Evolutionary conservation across 2,113 vertebrate genomes (phyloP).

Genomic region (Pogonocichla stellata): DNA sequence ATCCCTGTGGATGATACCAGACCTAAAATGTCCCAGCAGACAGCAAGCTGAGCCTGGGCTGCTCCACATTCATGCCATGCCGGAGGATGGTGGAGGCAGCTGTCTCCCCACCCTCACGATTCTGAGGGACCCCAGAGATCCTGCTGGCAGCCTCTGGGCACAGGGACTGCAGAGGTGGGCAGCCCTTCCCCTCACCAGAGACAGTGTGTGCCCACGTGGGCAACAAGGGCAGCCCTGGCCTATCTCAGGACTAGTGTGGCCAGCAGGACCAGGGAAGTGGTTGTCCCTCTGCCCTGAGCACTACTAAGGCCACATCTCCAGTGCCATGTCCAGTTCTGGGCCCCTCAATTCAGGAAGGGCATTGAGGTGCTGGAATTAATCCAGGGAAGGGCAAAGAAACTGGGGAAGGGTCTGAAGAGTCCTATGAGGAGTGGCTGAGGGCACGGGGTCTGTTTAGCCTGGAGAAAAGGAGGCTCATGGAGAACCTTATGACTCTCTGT

Average conservation of each 20-base stretch:
- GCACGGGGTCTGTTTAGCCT: not conserved
- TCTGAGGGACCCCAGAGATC: not conserved
- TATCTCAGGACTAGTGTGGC: not conserved
- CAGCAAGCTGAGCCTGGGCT: not conserved
- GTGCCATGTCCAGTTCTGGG: not conserved
- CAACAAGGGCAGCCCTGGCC: not conserved
- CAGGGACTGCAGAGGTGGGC: not conserved
- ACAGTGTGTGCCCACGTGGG: not conserved
- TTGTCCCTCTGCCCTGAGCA: too few relatives aligned
- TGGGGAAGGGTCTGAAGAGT: not conserved
- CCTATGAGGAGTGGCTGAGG: not conserved
- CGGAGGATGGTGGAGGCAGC: accelerated
- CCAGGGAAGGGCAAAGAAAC: not conserved
- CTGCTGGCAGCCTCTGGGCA: not conserved
- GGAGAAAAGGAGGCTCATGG: not conserved
- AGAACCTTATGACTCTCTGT: too few relatives aligned
- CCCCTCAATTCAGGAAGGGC: not conserved
- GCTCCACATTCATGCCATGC: accelerated
- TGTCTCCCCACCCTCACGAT: accelerated
- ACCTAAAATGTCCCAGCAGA: not conserved
- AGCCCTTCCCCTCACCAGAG: too few relatives aligned
- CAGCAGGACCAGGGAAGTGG: not conserved
- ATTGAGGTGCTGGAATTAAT: not conserved
- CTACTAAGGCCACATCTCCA: not conserved
- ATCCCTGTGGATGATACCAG: too few relatives aligned